Evolutionary conservation across 2,113 vertebrate genomes (phyloP).

Genomic region (Cervus canadensis): DNA sequence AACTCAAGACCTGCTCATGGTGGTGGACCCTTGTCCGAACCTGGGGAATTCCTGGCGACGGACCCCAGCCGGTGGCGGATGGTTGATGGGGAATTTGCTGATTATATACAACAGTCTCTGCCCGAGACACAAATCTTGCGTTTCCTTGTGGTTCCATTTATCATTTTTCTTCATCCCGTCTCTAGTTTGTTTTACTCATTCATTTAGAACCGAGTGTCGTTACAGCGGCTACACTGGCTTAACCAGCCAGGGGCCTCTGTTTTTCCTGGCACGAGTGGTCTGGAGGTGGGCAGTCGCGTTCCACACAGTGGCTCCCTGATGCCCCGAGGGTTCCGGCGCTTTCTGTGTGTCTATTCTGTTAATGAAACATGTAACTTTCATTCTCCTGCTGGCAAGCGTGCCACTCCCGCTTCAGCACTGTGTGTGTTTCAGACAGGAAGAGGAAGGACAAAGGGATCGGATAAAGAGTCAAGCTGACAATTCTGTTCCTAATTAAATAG

Average conservation of each 20-base stretch:
- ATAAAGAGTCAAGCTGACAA: neutral
- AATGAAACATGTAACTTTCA: neutral
- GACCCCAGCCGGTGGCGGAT: neutral
- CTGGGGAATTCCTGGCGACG: neutral
- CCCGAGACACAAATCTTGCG: neutral
- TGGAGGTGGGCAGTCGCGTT: neutral
- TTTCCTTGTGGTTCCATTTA: neutral
- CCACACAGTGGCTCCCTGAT: neutral
- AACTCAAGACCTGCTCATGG: too few relatives aligned
- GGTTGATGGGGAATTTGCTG: neutral
- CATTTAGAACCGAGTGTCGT: neutral
- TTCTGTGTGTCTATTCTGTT: neutral
- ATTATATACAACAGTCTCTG: neutral
- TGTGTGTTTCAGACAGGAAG: neutral
- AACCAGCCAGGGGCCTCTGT: neutral
- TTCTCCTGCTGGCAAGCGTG: neutral
- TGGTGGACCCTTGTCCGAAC: neutral
- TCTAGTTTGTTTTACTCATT: neutral
- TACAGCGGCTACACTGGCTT: neutral
- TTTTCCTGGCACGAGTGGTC: neutral
- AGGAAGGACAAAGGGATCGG: neutral
- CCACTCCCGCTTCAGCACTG: neutral
- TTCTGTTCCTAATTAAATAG: neutral
- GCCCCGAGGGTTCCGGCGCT: neutral
- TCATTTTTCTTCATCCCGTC: neutral